Conservation (phyloP, 2,797 vertebrate genomes). For the Sparidentex hasta region DNA sequence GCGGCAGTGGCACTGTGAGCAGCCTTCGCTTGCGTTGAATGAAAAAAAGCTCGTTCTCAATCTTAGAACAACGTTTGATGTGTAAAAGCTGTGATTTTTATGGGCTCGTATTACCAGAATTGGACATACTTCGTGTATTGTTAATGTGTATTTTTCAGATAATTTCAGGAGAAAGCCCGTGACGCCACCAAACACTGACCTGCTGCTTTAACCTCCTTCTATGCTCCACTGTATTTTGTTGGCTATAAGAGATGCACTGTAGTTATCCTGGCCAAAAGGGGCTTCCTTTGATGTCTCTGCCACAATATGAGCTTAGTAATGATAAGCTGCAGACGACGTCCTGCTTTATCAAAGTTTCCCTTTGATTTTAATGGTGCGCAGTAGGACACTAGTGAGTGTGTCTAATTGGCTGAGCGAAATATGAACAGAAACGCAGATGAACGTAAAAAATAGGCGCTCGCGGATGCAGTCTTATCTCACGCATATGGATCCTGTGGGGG, state of each 20-base stretch:
- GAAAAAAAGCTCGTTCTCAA: constrained; percentile 1
- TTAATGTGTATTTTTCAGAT: background rate
- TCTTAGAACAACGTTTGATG: background rate
- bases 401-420: constrained; percentile 30
- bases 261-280: constrained; percentile 48
- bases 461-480: background rate
- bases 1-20: background rate
- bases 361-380: constrained; percentile 63
- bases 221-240: constrained; percentile 42
- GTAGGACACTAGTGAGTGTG: constrained; percentile 34
- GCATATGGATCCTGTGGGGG: background rate
- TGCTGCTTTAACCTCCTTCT: constrained; percentile 21
- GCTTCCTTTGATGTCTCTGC: constrained; percentile 62
- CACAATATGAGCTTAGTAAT: constrained; percentile 53
- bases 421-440: constrained; percentile 2
- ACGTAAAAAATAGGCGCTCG: background rate
- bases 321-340: constrained; percentile 48
- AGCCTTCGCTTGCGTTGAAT: constrained; percentile 12
- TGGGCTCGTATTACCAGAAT: background rate
- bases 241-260: constrained; percentile 42
- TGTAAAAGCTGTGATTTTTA: constrained; percentile 3
- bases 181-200: constrained; percentile 30
- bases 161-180: background rate
- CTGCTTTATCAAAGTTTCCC: constrained; percentile 50
- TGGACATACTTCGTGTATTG: no score